Evolutionary conservation across 2,888 invertebrate species (phyloP), one percentile per base, ranked within the genome.

Genomic region (Toxonevra muliebris): DNA sequence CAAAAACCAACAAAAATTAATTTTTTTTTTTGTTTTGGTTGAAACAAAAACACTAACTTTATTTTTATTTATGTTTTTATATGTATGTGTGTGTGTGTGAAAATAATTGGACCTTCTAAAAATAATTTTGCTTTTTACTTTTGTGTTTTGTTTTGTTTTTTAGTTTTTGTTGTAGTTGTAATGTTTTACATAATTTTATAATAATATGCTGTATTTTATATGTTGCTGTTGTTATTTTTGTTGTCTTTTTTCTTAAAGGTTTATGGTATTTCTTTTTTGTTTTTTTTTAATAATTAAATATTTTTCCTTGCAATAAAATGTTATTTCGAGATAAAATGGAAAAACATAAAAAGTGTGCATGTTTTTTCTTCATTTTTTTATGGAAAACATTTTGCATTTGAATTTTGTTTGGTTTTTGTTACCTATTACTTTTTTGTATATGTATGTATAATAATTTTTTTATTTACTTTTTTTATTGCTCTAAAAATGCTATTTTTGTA

Each of bases 401-500:
- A 57, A 48, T 17, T 30, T 17, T 42, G 10, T 42, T 15, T 40
- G 52, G 20, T 41, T 50, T 61, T 50, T 50, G 20, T 61, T n/a
- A 20, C 30, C 50, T 60, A 48, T 11, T 30, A 66, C 45, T 63
- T 54, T 54, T 48, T 64, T 69, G 43, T 61, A 53, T 69, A 30
- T 54, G 52, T 61, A 59, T 57, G 41, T 65, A 61, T 68, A 52
- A 60, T 57, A 71, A 58, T 65, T 55, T 68, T 54, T 57, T 71
- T 57, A 66, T 71, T 69, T 59, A 61, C 66, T 17, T 68, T 71
- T 58, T 70, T 74, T 74, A 74, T 73, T 71, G 73, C 71, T 69
- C 74, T 68, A 73, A 73, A 74, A 73, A 73, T 71, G 73, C 71
- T 69, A 61, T 66, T 66, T 64, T 63, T 66, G 66, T 61, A 67